These are phyloP conservation scores for Heliconius charithonia DNA, from an alignment of 2,888 invertebrate genomes.

Conservation along the genomic window DNA sequence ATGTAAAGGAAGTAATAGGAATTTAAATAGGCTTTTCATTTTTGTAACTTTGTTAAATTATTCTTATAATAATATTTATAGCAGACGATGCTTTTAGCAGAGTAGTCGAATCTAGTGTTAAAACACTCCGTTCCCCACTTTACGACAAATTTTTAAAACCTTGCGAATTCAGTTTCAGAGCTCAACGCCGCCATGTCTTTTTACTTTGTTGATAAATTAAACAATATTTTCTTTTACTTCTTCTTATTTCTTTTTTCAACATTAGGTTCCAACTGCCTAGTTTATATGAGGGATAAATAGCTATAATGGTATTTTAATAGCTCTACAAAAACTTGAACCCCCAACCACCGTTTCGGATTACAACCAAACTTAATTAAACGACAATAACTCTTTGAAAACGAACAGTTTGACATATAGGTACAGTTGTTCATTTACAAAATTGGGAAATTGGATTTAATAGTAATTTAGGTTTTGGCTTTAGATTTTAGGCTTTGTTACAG, in stretches of 20 bases:
- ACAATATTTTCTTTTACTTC: no score
- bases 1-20: neutral
- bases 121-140: neutral
- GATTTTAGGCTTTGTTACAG: neutral
- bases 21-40: conserved; percentile 5
- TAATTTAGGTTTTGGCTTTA: conserved; percentile 5
- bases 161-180: neutral
- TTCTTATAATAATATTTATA: neutral
- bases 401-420: neutral
- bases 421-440: conserved; percentile 2
- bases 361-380: neutral
- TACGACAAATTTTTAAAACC: neutral
- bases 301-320: no score
- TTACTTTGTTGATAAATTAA: no score
- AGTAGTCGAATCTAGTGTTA: neutral
- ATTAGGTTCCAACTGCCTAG: no score
- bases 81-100: no score
- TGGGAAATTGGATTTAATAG: neutral
- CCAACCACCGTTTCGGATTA: neutral
- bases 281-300: no score
- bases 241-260: no score
- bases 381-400: neutral
- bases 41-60: neutral
- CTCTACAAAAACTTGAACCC: neutral
- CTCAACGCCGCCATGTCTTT: neutral